Evolutionary conservation across 2,113 vertebrate genomes (phyloP), one percentile per base, ranked within the genome.

Genomic region (Nothocercus julius): DNA sequence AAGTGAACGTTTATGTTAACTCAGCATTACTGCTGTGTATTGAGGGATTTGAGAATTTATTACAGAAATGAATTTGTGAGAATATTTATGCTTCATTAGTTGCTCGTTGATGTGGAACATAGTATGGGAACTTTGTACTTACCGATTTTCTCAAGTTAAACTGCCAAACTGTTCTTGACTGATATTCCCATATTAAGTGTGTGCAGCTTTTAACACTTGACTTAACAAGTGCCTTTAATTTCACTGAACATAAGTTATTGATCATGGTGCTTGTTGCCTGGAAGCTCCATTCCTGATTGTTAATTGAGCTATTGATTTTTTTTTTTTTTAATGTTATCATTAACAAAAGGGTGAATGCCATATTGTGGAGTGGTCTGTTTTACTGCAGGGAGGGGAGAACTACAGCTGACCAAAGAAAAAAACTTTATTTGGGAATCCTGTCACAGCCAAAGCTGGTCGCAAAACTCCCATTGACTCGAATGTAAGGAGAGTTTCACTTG

Each of bases 141-240:
- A 89, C 85, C 86, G 91, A 92, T 93, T 95, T 97, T 97, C 90
- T 73, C 85, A 81, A 95, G 94, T 97, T 95, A 95, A 97, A 93
- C 94, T 95, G 86, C 92, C 95, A 87, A 72, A 73, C 19, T 75
- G 45, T 91, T 94, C 59, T 11, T 95, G 97, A 98, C 72, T 78
- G 93, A 97, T 97, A 97, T 81, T 94, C 94, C 87, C 85, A 63
- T 77, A 96, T 96, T 96, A 96, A 69, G 36, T 66, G 64, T 89
- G 91, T 96, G 93, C 92, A 95, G 96, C 97, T 97, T 97, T 98
- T 98, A 98, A 97, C 97, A 97, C 96, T 97, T 97, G 97, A 95
- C 97, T 98, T 97, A 98, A 97, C 97, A 97, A 98, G 96, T 95
- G 88, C 97, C 96, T 98, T 97, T 98, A 98, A 98, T 98, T 98